A percentile compares a stretch with the other conserved stretches of the same genome.
phyloP scores from a whole-genome alignment of 2,888 invertebrate genomes.

The Sphinx pinastri region DNA sequence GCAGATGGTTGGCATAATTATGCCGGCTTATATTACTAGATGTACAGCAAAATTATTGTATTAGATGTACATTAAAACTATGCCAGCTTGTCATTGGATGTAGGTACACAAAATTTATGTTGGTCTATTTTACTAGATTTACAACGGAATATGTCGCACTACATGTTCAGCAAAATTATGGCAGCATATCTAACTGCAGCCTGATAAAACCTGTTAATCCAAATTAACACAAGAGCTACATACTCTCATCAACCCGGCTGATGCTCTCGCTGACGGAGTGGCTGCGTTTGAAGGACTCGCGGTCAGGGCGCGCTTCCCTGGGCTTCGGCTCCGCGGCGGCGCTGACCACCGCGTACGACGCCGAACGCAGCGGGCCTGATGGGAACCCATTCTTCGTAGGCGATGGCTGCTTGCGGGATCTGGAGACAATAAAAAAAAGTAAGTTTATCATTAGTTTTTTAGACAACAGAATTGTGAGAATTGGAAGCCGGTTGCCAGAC shows the following conservation, averaged over 20 bases:
- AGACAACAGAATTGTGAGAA: neutral
- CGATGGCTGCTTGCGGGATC: slow-evolving; percentile 75
- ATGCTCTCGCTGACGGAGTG: slow-evolving; percentile 79
- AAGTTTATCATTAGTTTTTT: neutral
- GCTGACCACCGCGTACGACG: slow-evolving; percentile 74
- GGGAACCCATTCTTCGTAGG: slow-evolving; percentile 73
- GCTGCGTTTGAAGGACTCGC: slow-evolving; percentile 76
- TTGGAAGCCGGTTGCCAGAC: too few species aligned
- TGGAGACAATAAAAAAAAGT: slow-evolving; percentile 38
- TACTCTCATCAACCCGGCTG: slow-evolving; percentile 72
- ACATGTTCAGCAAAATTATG: too few species aligned
- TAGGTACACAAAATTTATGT: too few species aligned
- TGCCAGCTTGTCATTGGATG: too few species aligned
- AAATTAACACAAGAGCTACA: slow-evolving; percentile 42
- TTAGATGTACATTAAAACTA: too few species aligned
- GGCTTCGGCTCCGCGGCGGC: slow-evolving; percentile 61
- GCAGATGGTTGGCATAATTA: too few species aligned
- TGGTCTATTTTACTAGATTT: too few species aligned
- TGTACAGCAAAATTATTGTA: too few species aligned
- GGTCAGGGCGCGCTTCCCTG: slow-evolving; percentile 55
- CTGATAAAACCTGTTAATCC: too few species aligned
- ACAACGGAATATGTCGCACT: too few species aligned
- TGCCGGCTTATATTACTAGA: too few species aligned
- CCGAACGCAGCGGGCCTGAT: slow-evolving; percentile 73
- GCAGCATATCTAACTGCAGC: too few species aligned